Evolutionary conservation across 2,888 invertebrate species (phyloP), one percentile per base, ranked within the genome.

Genomic region (Cryptocephalus moraei): DNA sequence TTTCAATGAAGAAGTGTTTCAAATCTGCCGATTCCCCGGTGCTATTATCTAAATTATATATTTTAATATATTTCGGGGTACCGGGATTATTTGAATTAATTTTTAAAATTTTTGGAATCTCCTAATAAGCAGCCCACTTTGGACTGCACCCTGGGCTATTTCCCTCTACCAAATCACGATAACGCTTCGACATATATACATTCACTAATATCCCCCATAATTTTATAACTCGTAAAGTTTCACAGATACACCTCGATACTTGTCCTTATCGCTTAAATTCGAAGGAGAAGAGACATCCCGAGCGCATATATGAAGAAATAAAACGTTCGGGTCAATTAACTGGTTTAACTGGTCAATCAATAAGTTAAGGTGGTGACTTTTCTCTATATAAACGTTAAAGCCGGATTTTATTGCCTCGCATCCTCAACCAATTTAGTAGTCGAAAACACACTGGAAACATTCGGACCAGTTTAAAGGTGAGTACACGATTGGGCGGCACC

Each of bases 11-110:
- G 14, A 40, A 40, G 56, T 58, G 59, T 59, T 62, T 60, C 56
- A 55, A 55, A 56, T 62, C 51, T 50, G 50, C 56, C 60, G 54
- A 58, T 62, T 60, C 52, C 12, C 6, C 36, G 36, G 6, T 53
- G 56, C 62, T 59, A 64, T 65, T 65, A 64, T 61, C 60, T 62
- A 64, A 65, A 66, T 66, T 65, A 66, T 65, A 65, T 59, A 63
- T 62, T 62, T 60, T 62, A 58, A 61, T 62, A 61, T 48, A 49
- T 60, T 60, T 62, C 54, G 49, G 54, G 56, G 58, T 55, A 52
- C 59, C 50, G 44, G 56, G 59, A 63, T 64, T 60, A 62, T 65
- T 58, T 53, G 62, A 61, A 64, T 65, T 62, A 64, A 62, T 62
- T 60, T 53, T 43, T 51, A 53, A 48, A 57, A 56, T 56, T 56